These are phyloP conservation scores for Pollimyrus isidori DNA, from an alignment of 2,113 vertebrate species.

Conservation along the genomic window DNA sequence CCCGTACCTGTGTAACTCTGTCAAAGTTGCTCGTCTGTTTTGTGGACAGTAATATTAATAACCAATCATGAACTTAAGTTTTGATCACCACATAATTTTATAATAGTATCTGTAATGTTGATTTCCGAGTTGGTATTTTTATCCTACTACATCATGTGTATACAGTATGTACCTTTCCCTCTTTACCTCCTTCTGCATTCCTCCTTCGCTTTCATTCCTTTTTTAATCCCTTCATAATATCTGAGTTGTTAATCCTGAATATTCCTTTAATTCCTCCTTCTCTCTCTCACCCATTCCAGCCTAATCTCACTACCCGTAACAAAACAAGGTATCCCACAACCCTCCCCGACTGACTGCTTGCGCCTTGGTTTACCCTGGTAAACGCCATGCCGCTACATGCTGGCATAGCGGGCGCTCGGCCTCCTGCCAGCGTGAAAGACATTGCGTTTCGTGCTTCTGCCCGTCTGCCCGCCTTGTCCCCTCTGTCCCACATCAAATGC, in stretches of 20 bases:
- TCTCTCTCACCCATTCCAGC: slow-evolving; percentile 34
- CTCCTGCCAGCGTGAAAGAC: not conserved
- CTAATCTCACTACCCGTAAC: slow-evolving; percentile 50
- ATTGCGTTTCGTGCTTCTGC: not conserved
- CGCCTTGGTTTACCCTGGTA: not conserved
- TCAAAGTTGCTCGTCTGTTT: not conserved
- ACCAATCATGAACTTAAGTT: not conserved
- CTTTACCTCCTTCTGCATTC: not conserved
- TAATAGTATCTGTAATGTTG: not conserved
- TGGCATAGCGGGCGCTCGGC: not conserved
- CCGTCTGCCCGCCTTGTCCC: slow-evolving; percentile 13
- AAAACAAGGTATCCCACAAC: slow-evolving; percentile 44
- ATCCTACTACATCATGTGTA: not conserved
- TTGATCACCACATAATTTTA: not conserved
- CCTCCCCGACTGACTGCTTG: not conserved
- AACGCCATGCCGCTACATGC: not conserved
- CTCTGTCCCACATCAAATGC: not conserved
- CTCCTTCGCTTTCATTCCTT: not conserved
- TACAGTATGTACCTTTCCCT: not conserved
- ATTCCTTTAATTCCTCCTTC: not conserved
- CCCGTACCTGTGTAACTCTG: not conserved
- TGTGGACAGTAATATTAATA: not conserved
- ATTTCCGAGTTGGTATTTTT: not conserved
- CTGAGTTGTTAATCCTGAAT: not conserved
- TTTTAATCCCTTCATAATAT: not conserved